These are phyloP conservation scores for Vanessa atalanta DNA, from an alignment of 1,140 invertebrate genomes.

Conservation along the genomic window DNA sequence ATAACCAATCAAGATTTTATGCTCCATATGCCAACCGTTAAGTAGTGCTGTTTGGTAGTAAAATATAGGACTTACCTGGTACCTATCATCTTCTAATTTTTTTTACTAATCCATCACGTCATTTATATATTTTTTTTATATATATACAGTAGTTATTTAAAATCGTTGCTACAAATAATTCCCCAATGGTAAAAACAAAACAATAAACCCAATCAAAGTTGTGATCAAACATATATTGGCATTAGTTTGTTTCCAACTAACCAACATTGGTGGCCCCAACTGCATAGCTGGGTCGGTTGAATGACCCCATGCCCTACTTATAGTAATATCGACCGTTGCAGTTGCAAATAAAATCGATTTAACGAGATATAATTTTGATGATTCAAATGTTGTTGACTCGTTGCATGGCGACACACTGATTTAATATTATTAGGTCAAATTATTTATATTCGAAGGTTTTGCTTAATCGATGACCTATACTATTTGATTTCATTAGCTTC, in stretches of 20 bases:
- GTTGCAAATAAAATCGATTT: conserved; percentile 42
- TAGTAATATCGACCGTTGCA: conserved; percentile 39
- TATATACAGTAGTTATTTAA: too few relatives aligned
- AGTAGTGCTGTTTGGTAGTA: too few relatives aligned
- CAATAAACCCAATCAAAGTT: conserved; percentile 1
- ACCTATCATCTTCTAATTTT: too few relatives aligned
- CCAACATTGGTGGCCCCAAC: conserved; percentile 18
- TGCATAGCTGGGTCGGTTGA: conserved; percentile 40
- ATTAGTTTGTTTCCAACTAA: not conserved
- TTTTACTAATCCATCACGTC: too few relatives aligned
- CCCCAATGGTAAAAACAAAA: not conserved
- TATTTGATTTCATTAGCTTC: not conserved
- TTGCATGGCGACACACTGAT: conserved; percentile 14
- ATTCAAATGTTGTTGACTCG: conserved; percentile 8
- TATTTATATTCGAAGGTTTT: conserved; percentile 3
- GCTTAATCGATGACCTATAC: not conserved
- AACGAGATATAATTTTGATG: conserved; percentile 2
- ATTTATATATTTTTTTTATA: too few relatives aligned
- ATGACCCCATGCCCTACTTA: conserved; percentile 40
- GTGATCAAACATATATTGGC: conserved; percentile 1
- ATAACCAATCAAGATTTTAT: too few relatives aligned
- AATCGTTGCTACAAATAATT: not conserved
- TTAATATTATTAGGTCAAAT: conserved; percentile 11
- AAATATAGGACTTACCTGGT: too few relatives aligned
- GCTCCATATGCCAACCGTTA: too few relatives aligned